Conservation (phyloP, 2,797 vertebrate genomes). For the Microtus obscurus region DNA sequence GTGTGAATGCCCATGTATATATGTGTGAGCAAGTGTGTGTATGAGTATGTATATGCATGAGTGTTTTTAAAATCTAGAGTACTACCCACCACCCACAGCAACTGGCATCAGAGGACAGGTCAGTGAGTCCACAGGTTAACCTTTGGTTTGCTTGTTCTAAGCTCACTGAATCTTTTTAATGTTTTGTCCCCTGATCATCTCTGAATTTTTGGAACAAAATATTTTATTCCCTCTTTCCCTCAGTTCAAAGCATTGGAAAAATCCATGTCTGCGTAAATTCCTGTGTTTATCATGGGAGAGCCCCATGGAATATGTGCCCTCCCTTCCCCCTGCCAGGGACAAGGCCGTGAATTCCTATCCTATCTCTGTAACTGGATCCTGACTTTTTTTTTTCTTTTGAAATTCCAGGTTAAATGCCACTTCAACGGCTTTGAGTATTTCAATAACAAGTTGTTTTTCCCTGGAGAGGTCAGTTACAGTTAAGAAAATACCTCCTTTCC, state of each 20-base stretch:
- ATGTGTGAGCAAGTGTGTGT: too few species aligned
- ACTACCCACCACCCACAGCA: neutral
- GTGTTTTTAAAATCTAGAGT: neutral
- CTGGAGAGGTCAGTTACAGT: constrained; percentile 12
- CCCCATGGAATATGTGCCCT: neutral
- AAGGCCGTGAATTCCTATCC: neutral
- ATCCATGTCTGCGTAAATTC: neutral
- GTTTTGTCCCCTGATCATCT: neutral
- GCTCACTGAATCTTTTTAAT: neutral
- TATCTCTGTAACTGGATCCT: neutral
- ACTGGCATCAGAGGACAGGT: neutral
- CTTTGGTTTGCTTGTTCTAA: neutral
- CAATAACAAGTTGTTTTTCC: neutral
- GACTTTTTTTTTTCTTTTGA: neutral
- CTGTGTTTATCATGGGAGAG: neutral
- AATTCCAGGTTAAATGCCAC: neutral
- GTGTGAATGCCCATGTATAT: neutral
- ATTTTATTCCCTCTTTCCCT: neutral
- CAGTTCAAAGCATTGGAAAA: neutral
- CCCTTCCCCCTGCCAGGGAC: accelerated
- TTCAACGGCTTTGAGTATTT: neutral
- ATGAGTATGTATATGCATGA: neutral
- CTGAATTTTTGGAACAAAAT: neutral
- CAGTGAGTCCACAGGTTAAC: neutral
- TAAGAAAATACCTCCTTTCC: neutral